Base-by-base conservation (phyloP, 2,888 invertebrate genomes). In the Trissolcus brochymenae region DNA sequence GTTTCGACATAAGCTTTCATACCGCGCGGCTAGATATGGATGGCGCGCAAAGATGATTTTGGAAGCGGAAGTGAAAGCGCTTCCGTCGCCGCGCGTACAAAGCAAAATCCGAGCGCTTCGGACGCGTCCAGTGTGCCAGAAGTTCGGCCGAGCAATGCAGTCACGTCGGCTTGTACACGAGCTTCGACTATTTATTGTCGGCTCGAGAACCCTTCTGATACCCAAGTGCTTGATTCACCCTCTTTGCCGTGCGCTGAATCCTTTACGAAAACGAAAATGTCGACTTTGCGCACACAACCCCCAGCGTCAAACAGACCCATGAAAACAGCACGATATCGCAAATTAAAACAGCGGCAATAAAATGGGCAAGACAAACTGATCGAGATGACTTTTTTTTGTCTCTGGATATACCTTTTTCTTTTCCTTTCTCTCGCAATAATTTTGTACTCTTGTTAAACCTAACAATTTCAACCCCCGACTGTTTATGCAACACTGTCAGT, bases 121-220 rank as follows among this genome's bases (percentile, higher is more conserved):
- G 64, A 68, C 73, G 55, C 62, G 64, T 54, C 67, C 68, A 73
- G 72, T 77, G 77, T 64, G 72, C 67, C 72, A 72, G 72, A 77
- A 77, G 64, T 72, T 56, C 60, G 72, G 54, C 56, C 64, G 50
- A 51, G 53, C 78, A 62, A 50, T 71, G 78, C 64, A 67, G 78
- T 75, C 78, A 78, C 78, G 78, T 78, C 78, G 62, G 67, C n/a
- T 75, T 72, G 75, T 78, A 75, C 75, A 68, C 72, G 46, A 72
- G 72, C 78, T 35, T 71, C 74, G 74, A 78, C 78, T 78, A 78
- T 75, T 78, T 78, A 78, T 78, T 75, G 78, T 78, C 74, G 74
- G 74, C 78, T 74, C 61, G 74, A 71, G 78, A 74, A 74, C 78
- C 74, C 74, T 74, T 66, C 74, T 74, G 78, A 78, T 78, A 78